phyloP scores from a whole-genome alignment of 2,113 vertebrate species.

The Donacobius atricapilla region DNA sequence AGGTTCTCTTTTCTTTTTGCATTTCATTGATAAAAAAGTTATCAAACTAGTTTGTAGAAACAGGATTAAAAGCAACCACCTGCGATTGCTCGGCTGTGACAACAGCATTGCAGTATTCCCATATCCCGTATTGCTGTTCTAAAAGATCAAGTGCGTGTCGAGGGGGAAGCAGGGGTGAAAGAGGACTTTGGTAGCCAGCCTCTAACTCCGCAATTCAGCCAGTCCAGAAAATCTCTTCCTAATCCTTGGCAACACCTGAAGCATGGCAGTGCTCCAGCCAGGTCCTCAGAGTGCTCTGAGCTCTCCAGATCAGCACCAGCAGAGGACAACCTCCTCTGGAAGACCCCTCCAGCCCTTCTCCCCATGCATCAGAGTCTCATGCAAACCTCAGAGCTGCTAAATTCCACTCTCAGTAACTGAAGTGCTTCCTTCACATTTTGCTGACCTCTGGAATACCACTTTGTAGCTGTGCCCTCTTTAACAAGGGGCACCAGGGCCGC shows the following conservation, averaged over 20 bases:
- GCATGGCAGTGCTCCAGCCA: neutral
- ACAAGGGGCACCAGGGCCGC: neutral
- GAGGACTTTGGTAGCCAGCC: constrained; percentile 75
- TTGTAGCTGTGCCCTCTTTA: neutral
- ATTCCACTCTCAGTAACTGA: constrained; percentile 38
- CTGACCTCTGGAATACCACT: constrained; percentile 38
- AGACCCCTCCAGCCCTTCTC: constrained; percentile 12
- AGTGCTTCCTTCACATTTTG: constrained; percentile 47
- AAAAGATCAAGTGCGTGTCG: constrained; percentile 60
- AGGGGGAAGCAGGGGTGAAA: constrained; percentile 46
- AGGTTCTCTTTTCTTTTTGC: constrained; percentile 52
- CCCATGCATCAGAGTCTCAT: neutral
- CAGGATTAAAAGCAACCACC: constrained; percentile 71
- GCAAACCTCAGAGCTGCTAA: constrained; percentile 21
- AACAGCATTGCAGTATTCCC: constrained; percentile 50
- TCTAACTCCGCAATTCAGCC: constrained; percentile 26
- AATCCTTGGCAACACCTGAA: neutral
- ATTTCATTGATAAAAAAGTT: constrained; percentile 75
- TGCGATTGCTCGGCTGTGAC: constrained; percentile 59
- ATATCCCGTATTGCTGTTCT: constrained; percentile 76
- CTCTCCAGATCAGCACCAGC: neutral
- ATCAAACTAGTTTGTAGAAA: constrained; percentile 71
- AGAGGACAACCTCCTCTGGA: neutral
- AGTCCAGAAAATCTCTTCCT: constrained; percentile 41
- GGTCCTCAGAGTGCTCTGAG: neutral